These are phyloP conservation scores for Tachysurus vachellii DNA, from an alignment of 2,113 vertebrate species.

Conservation along the genomic window DNA sequence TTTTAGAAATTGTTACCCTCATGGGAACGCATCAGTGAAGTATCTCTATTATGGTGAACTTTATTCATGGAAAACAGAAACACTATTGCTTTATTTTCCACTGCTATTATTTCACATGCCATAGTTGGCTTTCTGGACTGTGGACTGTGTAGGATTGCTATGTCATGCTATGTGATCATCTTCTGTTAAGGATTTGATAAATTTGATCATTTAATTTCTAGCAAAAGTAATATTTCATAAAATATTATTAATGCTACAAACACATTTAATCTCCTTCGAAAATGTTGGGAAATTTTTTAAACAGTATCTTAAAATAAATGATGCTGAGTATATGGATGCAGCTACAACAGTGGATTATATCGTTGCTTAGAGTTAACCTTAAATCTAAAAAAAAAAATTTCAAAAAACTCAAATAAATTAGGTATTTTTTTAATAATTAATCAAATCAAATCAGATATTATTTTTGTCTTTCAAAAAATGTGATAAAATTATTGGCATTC, in stretches of 20 bases:
- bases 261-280: background rate
- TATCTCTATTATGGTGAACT: slow-evolving; percentile 58
- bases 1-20: slow-evolving; percentile 39
- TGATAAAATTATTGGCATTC: background rate
- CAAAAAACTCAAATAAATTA: background rate
- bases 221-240: background rate
- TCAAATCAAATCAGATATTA: too few relatives aligned
- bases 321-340: background rate
- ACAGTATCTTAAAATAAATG: background rate
- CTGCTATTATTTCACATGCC: slow-evolving; percentile 58
- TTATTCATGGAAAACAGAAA: slow-evolving; percentile 60
- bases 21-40: slow-evolving; percentile 57
- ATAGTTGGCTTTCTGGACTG: slow-evolving; percentile 23
- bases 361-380: background rate
- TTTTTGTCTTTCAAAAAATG: background rate
- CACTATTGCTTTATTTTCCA: background rate
- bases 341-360: background rate
- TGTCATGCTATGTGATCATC: background rate
- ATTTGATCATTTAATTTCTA: background rate
- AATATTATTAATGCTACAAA: background rate
- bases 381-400: background rate
- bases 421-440: background rate
- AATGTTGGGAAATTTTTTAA: background rate
- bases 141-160: background rate
- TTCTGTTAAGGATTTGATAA: background rate